These are phyloP conservation scores for Bombus confusus DNA, from an alignment of 1,140 invertebrate genomes.

Conservation along the genomic window DNA sequence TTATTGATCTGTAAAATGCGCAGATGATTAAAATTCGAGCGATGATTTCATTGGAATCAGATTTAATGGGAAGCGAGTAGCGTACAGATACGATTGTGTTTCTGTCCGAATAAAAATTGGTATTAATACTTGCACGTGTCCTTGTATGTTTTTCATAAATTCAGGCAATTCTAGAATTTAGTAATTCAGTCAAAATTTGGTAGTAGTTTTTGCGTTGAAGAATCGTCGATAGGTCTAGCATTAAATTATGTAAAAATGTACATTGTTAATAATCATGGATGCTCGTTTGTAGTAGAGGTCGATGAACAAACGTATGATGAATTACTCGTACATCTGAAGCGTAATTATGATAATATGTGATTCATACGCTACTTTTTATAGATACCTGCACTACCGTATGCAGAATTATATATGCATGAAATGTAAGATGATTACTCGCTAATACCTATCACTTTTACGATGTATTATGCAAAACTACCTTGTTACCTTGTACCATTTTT, in stretches of 20 bases:
- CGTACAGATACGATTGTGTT: too few species aligned
- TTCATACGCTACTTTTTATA: conserved; percentile 1
- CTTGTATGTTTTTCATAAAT: background rate
- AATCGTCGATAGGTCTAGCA: too few species aligned
- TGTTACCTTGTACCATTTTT: too few species aligned
- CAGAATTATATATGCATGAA: background rate
- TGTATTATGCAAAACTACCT: background rate
- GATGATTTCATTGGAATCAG: too few species aligned
- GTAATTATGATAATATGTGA: conserved; percentile 19
- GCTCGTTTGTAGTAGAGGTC: background rate
- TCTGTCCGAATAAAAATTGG: too few species aligned
- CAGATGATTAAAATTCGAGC: too few species aligned
- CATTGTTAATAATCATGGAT: background rate
- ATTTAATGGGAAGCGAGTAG: too few species aligned
- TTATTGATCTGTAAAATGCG: too few species aligned
- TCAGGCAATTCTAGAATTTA: background rate
- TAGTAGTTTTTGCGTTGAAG: background rate
- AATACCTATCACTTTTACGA: background rate
- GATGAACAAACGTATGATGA: background rate
- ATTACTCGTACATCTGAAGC: background rate
- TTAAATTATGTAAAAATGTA: too few species aligned
- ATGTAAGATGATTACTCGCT: background rate
- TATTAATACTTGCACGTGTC: too few species aligned
- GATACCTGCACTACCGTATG: too few species aligned
- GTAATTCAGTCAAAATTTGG: background rate